A percentile compares a stretch with the other conserved stretches of the same genome.
Conservation (phyloP, 2,888 invertebrate species). For the Clanis bilineata region DNA sequence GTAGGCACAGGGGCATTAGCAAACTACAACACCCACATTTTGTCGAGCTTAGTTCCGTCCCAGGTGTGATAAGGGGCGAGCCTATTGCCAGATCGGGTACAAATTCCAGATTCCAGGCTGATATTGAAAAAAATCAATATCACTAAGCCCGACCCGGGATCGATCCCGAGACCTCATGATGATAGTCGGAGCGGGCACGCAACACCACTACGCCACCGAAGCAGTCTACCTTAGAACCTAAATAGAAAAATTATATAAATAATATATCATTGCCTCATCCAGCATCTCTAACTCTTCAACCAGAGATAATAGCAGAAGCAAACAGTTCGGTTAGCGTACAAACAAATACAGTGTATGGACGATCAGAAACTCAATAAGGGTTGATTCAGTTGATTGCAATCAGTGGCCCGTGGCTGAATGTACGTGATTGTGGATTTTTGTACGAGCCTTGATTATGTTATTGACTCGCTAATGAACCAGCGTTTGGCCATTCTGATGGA, state of each 20-base stretch:
- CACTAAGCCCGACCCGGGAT: no score
- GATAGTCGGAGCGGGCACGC: no score
- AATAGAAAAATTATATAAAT: background rate
- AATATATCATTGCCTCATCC: constrained; percentile 30
- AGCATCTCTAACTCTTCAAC: constrained; percentile 25
- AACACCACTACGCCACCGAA: no score
- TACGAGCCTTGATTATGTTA: constrained; percentile 15
- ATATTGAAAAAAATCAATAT: no score
- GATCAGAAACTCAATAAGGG: constrained; percentile 71
- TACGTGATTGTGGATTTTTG: constrained; percentile 38
- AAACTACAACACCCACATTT: no score
- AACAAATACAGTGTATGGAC: constrained; percentile 52
- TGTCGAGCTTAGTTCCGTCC: no score
- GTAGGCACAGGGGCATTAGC: no score
- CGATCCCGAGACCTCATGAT: no score
- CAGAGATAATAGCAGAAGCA: constrained; percentile 61
- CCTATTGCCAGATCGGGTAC: no score
- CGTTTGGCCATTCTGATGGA: background rate
- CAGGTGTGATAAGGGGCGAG: no score
- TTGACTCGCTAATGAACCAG: constrained; percentile 14
- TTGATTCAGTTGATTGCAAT: constrained; percentile 75
- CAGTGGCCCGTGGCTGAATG: constrained; percentile 50
- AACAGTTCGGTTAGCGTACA: constrained; percentile 62
- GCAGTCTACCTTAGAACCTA: no score
- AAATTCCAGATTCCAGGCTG: no score